Percentiles rank a stretch among this genome's conserved stretches.
These are phyloP conservation scores for Drosophila falleni DNA, from an alignment of 2,888 invertebrate genomes.

Conservation along the genomic window DNA sequence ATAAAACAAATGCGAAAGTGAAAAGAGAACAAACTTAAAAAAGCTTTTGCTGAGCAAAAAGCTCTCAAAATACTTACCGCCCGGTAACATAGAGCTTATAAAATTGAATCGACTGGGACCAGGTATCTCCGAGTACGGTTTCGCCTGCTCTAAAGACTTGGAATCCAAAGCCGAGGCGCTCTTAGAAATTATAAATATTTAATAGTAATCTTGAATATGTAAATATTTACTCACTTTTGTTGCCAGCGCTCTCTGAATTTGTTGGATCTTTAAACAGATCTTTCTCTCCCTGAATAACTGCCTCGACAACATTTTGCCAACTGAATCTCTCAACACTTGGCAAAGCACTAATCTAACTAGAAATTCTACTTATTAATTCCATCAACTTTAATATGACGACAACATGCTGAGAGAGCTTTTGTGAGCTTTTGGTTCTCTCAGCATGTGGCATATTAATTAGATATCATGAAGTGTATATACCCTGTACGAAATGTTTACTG, in stretches of 20 bases:
- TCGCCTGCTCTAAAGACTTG: slow-evolving; percentile 59
- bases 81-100: slow-evolving; percentile 72
- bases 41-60: slow-evolving; percentile 23
- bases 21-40: background rate
- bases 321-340: slow-evolving; percentile 38
- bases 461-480: slow-evolving; percentile 11
- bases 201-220: background rate
- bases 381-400: slow-evolving; percentile 6
- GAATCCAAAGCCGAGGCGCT: background rate
- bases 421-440: slow-evolving; percentile 45
- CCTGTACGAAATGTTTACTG: background rate
- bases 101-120: slow-evolving; percentile 74
- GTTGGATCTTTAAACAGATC: slow-evolving; percentile 30
- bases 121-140: slow-evolving; percentile 74
- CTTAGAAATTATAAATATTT: slow-evolving; percentile 27
- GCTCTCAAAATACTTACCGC: slow-evolving; percentile 64
- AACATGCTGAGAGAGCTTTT: slow-evolving; percentile 55
- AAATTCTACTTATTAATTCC: slow-evolving; percentile 26
- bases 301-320: slow-evolving; percentile 65
- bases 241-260: slow-evolving; percentile 26
- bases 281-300: slow-evolving; percentile 27
- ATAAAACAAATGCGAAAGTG: background rate
- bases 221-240: slow-evolving; percentile 23
- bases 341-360: slow-evolving; percentile 10
- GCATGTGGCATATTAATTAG: slow-evolving; percentile 33